Base-by-base conservation (phyloP, 92 coral and sea anemone genomes). In the Virgularia gustaviana region DNA sequence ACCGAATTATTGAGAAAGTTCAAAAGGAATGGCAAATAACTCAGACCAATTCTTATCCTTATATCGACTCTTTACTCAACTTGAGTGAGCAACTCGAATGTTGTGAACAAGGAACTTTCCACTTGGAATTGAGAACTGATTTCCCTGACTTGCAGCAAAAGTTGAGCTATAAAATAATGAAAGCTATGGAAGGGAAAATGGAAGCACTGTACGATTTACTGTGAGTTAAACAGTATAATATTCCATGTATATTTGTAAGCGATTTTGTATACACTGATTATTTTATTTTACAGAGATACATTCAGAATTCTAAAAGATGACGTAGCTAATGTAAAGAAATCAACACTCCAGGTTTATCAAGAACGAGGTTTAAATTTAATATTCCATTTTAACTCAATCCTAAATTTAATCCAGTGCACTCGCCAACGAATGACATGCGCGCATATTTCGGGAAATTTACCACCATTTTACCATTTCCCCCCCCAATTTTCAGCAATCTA, bases 31-130 rank as follows among this genome's bases (percentile, higher is more conserved):
- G 75, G 75, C 27, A 68, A 51, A 38, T 49, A 38, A 32, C 60
- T 16, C 75, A 68, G 31, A n/a, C 33, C 53, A 32, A 47, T 22
- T 68, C 75, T 8, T 45, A 43, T 34, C 43, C 3, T 27, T 6
- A 49, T 19, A 19, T 68, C 15, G 60, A 68, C 32, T 68, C 75
- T 20, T 49, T 68, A 19, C 23, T 68, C 19, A 68, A 68, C 33
- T 61, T 68, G 44, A 68, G 61, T 47, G 75, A 68, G 31, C 75
- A 68, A 38, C 19, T 68, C 31, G 43, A 68, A 55, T 68, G 75
- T 20, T 68, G 75, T 22, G 47, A 68, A 2, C 44, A 68, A 47
- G 75, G 75, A 38, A 23, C 30, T 49, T 68, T 28, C 22, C 44
- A 49, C 16, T 31, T 22, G 9, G 75, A 68, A 49, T 33, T 68